Percentiles rank a stretch among this genome's conserved stretches.
These are phyloP conservation scores for Habrosyne pyritoides DNA, from an alignment of 2,888 invertebrate species.

Conservation along the genomic window DNA sequence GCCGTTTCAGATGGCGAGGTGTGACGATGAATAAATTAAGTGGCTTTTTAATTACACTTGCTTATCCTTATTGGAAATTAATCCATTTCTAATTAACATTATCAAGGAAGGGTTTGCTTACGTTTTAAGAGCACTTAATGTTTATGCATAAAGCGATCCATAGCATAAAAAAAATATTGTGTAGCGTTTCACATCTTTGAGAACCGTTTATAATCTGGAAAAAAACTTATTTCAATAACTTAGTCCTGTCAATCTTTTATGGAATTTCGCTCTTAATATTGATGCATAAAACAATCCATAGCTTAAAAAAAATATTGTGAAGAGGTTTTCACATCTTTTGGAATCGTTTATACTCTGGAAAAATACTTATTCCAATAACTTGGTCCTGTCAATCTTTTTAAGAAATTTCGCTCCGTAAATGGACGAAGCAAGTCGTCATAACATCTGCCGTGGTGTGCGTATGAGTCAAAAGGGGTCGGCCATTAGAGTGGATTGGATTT, in stretches of 20 bases:
- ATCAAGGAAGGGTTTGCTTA: background rate
- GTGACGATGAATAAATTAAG: constrained; percentile 33
- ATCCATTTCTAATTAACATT: constrained; percentile 6
- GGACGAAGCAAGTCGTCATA: constrained; percentile 9
- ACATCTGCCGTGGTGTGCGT: constrained; percentile 25
- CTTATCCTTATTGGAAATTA: constrained; percentile 20
- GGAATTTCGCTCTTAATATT: background rate
- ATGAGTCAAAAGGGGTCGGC: constrained; percentile 27
- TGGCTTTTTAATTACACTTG: constrained; percentile 25
- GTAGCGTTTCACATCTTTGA: no score
- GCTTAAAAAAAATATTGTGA: no score
- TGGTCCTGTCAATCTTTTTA: background rate
- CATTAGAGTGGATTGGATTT: constrained; percentile 41
- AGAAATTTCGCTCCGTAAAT: background rate
- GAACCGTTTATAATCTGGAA: no score
- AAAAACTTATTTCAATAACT: no score
- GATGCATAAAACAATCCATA: background rate
- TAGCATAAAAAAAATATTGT: background rate
- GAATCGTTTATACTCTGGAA: no score
- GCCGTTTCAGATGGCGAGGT: constrained; percentile 14
- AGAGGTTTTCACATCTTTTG: no score
- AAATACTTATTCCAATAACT: background rate
- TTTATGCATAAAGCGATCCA: background rate
- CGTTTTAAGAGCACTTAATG: background rate
- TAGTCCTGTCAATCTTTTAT: no score